phyloP scores from a whole-genome alignment of 2,888 invertebrate genomes.

The Athripsodes cinereus region DNA sequence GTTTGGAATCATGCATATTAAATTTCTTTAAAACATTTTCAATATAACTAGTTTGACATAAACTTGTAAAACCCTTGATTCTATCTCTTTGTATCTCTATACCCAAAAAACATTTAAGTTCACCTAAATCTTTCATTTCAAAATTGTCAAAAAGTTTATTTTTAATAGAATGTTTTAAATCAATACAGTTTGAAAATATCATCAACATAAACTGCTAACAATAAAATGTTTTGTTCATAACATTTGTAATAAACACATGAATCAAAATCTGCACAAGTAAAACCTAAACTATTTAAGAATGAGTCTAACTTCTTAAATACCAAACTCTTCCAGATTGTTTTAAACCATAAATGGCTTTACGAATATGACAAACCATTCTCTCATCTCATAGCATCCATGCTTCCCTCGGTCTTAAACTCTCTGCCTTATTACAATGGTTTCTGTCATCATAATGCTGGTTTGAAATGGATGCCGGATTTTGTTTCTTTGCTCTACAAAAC shows the following conservation, averaged over 20 bases:
- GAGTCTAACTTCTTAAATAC: neutral
- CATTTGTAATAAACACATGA: neutral
- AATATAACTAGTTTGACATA: neutral
- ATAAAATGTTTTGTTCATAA: neutral
- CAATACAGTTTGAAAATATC: neutral
- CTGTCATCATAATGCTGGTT: neutral
- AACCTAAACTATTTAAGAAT: neutral
- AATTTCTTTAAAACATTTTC: no score
- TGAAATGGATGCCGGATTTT: no score
- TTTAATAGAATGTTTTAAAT: neutral
- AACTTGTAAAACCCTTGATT: neutral
- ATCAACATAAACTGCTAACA: neutral
- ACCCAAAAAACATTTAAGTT: neutral
- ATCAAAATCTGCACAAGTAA: conserved; percentile 3
- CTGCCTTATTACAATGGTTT: neutral
- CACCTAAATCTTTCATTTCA: conserved; percentile 5
- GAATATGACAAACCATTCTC: neutral
- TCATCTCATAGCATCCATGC: neutral
- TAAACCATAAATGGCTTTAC: conserved; percentile 1
- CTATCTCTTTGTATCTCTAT: conserved; percentile 1
- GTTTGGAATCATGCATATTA: neutral
- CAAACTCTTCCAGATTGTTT: conserved; percentile 1
- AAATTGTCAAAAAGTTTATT: neutral
- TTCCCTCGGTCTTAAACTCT: no score
- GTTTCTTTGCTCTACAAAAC: neutral